A percentile compares a stretch with the other conserved stretches of the same genome.
These are phyloP conservation scores for Sylvilagus bachmani DNA, from an alignment of 2,113 vertebrate species.

Conservation along the genomic window DNA sequence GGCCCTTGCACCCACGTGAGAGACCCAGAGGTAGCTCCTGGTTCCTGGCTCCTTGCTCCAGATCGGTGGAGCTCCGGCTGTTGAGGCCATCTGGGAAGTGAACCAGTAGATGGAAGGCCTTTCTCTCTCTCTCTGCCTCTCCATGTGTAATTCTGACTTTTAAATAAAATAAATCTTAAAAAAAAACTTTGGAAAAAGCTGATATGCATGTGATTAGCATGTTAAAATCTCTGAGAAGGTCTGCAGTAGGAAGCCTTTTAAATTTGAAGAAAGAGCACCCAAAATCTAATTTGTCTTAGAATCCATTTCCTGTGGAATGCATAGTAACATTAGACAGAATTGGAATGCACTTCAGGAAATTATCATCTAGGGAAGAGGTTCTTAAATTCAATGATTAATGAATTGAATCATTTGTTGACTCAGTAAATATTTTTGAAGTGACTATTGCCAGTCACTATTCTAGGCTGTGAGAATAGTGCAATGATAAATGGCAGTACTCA, in stretches of 20 bases:
- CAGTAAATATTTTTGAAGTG: slow-evolving; percentile 40
- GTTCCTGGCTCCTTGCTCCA: too few relatives aligned
- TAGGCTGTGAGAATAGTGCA: background rate
- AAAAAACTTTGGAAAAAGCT: slow-evolving; percentile 38
- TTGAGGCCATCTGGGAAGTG: too few relatives aligned
- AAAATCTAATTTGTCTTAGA: slow-evolving; percentile 17
- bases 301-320: slow-evolving; percentile 7
- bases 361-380: slow-evolving; percentile 29
- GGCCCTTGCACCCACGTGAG: too few relatives aligned
- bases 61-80: too few relatives aligned
- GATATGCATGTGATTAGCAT: background rate
- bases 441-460: background rate
- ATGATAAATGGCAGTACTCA: background rate
- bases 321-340: background rate
- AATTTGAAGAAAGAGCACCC: background rate
- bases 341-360: slow-evolving; percentile 44
- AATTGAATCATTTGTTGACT: slow-evolving; percentile 31
- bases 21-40: too few relatives aligned
- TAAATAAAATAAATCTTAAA: too few relatives aligned
- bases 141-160: too few relatives aligned
- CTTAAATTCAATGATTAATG: slow-evolving; percentile 16
- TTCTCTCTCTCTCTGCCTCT: too few relatives aligned
- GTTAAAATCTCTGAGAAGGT: slow-evolving; percentile 9
- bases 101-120: too few relatives aligned
- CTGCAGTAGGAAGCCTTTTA: slow-evolving; percentile 14